Conservation (phyloP, 2,113 vertebrate species). For the Chitala chitala region DNA sequence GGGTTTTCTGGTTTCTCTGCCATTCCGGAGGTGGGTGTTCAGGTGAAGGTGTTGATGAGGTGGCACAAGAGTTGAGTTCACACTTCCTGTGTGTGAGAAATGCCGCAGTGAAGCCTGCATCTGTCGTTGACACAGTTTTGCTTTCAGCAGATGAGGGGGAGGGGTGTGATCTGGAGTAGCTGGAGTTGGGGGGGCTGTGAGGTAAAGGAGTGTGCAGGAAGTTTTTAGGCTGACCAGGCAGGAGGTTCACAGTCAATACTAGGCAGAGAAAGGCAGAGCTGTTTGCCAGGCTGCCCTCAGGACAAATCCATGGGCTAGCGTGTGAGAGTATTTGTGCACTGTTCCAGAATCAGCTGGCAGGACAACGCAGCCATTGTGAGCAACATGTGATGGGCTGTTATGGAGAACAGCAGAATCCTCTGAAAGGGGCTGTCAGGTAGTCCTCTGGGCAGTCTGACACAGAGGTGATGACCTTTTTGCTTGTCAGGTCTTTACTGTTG, state of each 20-base stretch:
- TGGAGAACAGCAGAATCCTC: not conserved
- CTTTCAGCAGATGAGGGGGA: too few relatives aligned
- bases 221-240: constrained; percentile 46
- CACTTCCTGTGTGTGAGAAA: constrained; percentile 7
- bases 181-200: not conserved
- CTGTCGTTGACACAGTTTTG: not conserved
- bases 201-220: constrained; percentile 23
- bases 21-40: not conserved
- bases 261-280: constrained; percentile 20
- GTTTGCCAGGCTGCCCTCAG: not conserved
- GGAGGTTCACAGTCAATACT: constrained; percentile 41
- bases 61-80: not conserved
- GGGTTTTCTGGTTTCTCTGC: not conserved
- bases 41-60: not conserved
- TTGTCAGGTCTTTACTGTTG: too few relatives aligned
- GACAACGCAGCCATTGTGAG: not conserved
- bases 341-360: not conserved
- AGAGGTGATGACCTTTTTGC: not conserved
- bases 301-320: not conserved
- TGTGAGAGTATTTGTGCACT: not conserved
- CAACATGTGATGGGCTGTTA: not conserved
- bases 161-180: too few relatives aligned
- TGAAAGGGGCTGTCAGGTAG: not conserved
- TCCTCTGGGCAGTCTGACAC: not conserved
- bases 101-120: not conserved